phyloP scores from a whole-genome alignment of 2,797 vertebrate species.

The Monodelphis domestica region DNA sequence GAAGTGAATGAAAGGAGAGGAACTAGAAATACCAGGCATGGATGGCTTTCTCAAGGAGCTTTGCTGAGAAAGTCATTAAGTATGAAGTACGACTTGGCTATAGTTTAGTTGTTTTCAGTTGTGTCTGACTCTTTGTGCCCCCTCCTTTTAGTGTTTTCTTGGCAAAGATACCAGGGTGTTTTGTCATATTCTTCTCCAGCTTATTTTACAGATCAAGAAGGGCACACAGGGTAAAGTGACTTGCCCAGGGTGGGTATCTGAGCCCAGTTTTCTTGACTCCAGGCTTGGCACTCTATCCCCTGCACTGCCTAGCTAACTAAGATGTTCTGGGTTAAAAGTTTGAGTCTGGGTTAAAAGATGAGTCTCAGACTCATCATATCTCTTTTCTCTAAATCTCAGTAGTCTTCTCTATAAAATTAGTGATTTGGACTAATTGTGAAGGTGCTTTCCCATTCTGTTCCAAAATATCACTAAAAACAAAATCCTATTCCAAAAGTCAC shows the following conservation, averaged over 20 bases:
- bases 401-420: not conserved
- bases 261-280: not conserved
- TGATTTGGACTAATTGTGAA: not conserved
- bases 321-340: not conserved
- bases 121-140: not conserved
- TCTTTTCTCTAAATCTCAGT: not conserved
- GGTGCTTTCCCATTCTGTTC: constrained; percentile 17
- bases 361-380: not conserved
- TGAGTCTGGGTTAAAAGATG: too few relatives aligned
- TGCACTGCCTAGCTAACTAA: not conserved
- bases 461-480: constrained; percentile 18
- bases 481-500: constrained; percentile 31
- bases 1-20: not conserved
- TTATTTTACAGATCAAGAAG: not conserved
- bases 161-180: not conserved
- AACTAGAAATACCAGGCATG: not conserved
- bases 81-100: too few relatives aligned
- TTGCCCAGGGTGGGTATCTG: not conserved
- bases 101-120: not conserved
- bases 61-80: not conserved
- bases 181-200: not conserved
- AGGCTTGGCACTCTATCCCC: not conserved
- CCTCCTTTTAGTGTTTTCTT: not conserved
- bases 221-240: not conserved
- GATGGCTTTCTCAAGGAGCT: not conserved